Percentiles rank a stretch among this genome's conserved stretches.
These are phyloP conservation scores for Isotomurus palustris DNA, from an alignment of 2,888 invertebrate species.

Conservation along the genomic window DNA sequence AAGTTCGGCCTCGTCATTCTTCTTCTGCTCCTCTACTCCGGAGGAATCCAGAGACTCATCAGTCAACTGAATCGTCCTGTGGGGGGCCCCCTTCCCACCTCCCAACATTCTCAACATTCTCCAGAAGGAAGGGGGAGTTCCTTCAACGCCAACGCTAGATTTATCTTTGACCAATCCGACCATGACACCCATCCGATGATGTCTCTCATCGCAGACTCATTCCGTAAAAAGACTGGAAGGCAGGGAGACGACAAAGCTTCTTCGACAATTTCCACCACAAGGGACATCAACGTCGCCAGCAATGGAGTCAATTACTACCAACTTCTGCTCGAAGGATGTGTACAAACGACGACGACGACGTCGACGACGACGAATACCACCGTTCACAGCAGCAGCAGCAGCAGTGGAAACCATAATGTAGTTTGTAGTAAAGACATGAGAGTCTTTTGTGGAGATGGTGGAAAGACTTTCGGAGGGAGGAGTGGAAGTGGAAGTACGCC, in stretches of 20 bases:
- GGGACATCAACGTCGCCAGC: slow-evolving; percentile 29
- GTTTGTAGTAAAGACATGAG: neutral
- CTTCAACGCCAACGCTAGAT: slow-evolving; percentile 12
- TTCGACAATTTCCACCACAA: neutral
- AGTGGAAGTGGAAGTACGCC: slow-evolving; percentile 15
- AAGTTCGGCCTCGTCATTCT: slow-evolving; percentile 27
- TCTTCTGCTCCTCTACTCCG: slow-evolving; percentile 25
- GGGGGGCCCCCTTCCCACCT: neutral
- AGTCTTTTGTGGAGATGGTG: neutral
- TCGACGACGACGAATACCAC: too few species aligned
- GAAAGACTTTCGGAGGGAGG: neutral
- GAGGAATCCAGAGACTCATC: slow-evolving; percentile 29
- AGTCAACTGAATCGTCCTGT: slow-evolving; percentile 17
- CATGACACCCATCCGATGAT: slow-evolving; percentile 21
- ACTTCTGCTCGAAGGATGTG: slow-evolving; percentile 26
- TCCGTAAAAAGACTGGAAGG: slow-evolving; percentile 18
- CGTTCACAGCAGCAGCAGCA: too few species aligned
- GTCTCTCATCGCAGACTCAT: slow-evolving; percentile 13
- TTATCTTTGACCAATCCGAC: slow-evolving; percentile 27
- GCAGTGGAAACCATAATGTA: too few species aligned
- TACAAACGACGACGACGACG: too few species aligned
- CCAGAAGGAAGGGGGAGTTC: slow-evolving; percentile 6
- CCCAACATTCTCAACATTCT: neutral
- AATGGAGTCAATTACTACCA: slow-evolving; percentile 33
- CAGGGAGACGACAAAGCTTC: slow-evolving; percentile 5